These are phyloP conservation scores for Ceyx cyanopectus DNA, from an alignment of 2,113 vertebrate genomes.

Conservation along the genomic window DNA sequence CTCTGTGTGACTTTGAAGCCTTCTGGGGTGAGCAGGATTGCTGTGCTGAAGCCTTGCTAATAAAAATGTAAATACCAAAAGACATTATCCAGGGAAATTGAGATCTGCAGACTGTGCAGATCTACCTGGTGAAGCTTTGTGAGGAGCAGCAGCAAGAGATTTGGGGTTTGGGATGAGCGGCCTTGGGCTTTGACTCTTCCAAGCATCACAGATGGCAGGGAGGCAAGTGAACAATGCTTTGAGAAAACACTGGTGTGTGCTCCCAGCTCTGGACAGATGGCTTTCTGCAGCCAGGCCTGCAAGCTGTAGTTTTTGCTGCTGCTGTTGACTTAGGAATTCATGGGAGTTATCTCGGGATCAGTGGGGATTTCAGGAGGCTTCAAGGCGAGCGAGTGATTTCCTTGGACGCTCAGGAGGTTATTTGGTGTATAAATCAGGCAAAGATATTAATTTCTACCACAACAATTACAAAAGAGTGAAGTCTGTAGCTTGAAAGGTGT, in stretches of 20 bases:
- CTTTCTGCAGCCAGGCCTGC: constrained; percentile 4
- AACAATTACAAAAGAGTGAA: neutral
- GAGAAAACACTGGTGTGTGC: constrained; percentile 5
- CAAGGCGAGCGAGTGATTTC: neutral
- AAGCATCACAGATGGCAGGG: neutral
- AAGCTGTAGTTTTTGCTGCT: neutral
- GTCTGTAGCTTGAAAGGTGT: neutral
- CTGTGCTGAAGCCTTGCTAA: neutral
- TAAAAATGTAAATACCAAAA: constrained; percentile 11
- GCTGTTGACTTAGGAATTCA: constrained; percentile 35
- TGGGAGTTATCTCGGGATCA: neutral
- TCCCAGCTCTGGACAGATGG: constrained; percentile 5
- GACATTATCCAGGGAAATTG: neutral
- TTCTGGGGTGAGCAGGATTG: neutral
- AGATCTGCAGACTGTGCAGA: neutral
- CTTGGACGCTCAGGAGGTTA: neutral
- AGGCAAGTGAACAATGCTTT: constrained; percentile 14
- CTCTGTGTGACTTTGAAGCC: neutral
- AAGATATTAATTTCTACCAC: neutral
- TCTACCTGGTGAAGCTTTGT: neutral
- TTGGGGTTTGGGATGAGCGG: neutral
- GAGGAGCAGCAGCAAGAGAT: neutral
- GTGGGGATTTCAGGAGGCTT: constrained; percentile 13
- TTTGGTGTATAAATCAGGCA: neutral
- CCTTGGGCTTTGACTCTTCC: neutral